A percentile compares a stretch with the other conserved stretches of the same genome.
phyloP scores from a whole-genome alignment of 2,797 vertebrate genomes.

The Columba guinea region DNA sequence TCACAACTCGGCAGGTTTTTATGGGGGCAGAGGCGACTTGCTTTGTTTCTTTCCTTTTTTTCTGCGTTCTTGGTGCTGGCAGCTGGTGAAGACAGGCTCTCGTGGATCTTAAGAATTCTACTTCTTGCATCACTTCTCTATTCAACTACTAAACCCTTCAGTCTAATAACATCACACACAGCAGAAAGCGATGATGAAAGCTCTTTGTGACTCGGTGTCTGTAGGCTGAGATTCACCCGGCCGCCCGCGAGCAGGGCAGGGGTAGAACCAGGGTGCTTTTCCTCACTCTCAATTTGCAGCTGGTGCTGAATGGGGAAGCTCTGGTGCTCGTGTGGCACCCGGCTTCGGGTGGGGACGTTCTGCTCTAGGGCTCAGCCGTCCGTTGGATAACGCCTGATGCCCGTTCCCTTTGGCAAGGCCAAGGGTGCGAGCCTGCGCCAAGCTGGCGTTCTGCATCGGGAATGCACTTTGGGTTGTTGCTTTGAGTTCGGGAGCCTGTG shows the following conservation, averaged over 20 bases:
- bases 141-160: not conserved
- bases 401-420: not conserved
- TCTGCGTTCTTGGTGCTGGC: not conserved
- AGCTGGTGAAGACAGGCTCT: not conserved
- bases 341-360: accelerated
- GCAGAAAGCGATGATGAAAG: not conserved
- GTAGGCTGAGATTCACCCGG: not conserved
- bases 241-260: not conserved
- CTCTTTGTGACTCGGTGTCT: not conserved
- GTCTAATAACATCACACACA: not conserved
- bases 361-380: not conserved
- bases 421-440: not conserved
- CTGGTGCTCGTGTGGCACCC: not conserved
- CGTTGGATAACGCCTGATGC: not conserved
- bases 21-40: not conserved
- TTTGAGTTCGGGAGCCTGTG: not conserved
- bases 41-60: not conserved
- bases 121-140: not conserved
- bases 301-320: accelerated
- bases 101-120: not conserved
- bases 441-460: accelerated
- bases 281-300: not conserved
- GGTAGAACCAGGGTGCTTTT: not conserved
- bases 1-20: not conserved
- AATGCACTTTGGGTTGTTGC: not conserved